phyloP scores from a whole-genome alignment of 2,888 invertebrate genomes.

The Acanthococcus lagerstroemiae region DNA sequence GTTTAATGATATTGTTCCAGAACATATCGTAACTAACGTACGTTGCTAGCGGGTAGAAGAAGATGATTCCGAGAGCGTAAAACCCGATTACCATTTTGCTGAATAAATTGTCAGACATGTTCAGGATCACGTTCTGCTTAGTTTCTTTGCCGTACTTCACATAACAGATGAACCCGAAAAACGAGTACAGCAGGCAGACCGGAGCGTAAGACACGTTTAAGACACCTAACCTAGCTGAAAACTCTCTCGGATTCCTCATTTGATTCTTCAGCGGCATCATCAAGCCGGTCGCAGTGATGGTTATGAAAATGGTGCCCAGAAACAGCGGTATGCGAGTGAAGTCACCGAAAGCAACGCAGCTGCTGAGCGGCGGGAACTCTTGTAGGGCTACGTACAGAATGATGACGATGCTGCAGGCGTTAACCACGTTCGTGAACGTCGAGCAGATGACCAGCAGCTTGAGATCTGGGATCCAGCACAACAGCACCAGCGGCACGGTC shows the following conservation, averaged over 20 bases:
- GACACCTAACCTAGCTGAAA: constrained; percentile 70
- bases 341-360: constrained; percentile 53
- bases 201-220: constrained; percentile 69
- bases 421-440: constrained; percentile 73
- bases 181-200: constrained; percentile 73
- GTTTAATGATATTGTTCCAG: constrained; percentile 67
- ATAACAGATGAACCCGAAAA: constrained; percentile 85
- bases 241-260: constrained; percentile 76
- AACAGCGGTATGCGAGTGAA: constrained; percentile 70
- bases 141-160: constrained; percentile 65
- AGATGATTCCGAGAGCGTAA: constrained; percentile 62
- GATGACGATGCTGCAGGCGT: constrained; percentile 69
- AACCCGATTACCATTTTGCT: constrained; percentile 1
- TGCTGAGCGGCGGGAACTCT: constrained; percentile 54
- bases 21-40: constrained; percentile 91
- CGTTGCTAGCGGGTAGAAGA: constrained; percentile 85
- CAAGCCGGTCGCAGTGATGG: constrained; percentile 87
- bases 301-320: constrained; percentile 91
- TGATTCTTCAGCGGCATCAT: constrained; percentile 87
- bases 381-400: constrained; percentile 76
- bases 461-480: constrained; percentile 72
- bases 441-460: constrained; percentile 83
- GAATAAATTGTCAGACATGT: constrained; percentile 49
- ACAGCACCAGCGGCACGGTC: constrained; percentile 50
- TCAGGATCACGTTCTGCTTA: constrained; percentile 75